phyloP scores from a whole-genome alignment of 2,797 vertebrate species.

The Pipistrellus pipistrellus region DNA sequence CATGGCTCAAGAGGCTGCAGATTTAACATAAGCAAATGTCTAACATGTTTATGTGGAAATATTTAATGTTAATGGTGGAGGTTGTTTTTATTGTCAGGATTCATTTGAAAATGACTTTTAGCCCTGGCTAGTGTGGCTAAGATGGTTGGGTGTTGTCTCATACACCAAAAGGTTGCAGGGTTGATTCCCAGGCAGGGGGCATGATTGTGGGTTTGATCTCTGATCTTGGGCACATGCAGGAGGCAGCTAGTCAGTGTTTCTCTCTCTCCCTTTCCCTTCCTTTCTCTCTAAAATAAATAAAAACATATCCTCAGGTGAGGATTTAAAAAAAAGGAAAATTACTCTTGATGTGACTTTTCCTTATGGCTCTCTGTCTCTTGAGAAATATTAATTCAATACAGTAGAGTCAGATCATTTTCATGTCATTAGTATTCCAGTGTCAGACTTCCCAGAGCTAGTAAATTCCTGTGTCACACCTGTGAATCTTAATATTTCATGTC shows the following conservation, averaged over 20 bases:
- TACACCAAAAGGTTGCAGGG: not conserved
- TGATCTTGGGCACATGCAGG: too few species aligned
- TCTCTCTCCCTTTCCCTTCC: not conserved
- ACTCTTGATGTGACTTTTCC: too few species aligned
- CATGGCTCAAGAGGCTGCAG: not conserved
- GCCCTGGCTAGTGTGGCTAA: not conserved
- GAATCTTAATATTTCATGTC: not conserved
- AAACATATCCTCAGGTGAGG: not conserved
- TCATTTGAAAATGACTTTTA: slow-evolving; percentile 14
- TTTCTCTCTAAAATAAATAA: not conserved
- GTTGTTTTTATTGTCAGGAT: not conserved
- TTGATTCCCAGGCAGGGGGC: not conserved
- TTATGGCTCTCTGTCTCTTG: too few species aligned
- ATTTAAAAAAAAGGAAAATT: not conserved
- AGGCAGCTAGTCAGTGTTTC: not conserved
- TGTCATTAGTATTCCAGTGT: too few species aligned
- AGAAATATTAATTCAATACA: too few species aligned
- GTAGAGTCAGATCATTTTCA: too few species aligned
- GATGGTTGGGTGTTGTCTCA: not conserved
- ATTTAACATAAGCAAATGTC: not conserved
- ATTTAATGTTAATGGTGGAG: not conserved
- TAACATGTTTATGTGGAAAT: not conserved
- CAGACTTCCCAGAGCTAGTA: too few species aligned
- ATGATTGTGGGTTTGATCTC: not conserved
- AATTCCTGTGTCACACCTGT: not conserved